Evolutionary conservation across 2,797 vertebrate genomes (phyloP).

Genomic region (Pangasius mekongensis): DNA sequence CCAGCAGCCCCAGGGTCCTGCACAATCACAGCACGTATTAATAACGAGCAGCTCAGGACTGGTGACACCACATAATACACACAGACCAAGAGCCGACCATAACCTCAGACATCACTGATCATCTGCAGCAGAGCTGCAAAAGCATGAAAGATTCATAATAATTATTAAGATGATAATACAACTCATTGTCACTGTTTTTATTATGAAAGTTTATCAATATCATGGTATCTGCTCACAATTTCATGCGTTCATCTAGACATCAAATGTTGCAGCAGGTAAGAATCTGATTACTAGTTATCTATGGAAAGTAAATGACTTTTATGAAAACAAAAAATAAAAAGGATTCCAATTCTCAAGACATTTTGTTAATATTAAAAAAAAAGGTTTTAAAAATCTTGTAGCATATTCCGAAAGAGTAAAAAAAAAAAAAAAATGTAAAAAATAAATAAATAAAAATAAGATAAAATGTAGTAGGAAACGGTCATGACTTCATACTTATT

Average conservation of each 20-base stretch:
- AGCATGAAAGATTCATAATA: background rate
- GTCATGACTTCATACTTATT: background rate
- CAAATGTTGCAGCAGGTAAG: background rate
- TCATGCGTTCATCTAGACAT: background rate
- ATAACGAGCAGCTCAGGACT: background rate
- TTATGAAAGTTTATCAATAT: background rate
- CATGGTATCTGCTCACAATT: background rate
- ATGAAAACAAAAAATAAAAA: background rate
- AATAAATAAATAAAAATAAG: background rate
- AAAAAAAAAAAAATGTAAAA: background rate
- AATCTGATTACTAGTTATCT: background rate
- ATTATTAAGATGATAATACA: background rate
- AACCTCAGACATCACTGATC: background rate
- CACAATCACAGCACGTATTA: conserved; percentile 45
- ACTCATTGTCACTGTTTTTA: background rate
- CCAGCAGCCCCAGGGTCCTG: conserved; percentile 82
- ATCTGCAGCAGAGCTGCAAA: background rate
- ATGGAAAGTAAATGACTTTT: background rate
- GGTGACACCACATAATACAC: background rate
- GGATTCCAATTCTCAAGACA: background rate
- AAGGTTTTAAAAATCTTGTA: background rate
- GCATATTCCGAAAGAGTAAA: background rate
- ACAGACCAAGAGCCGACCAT: background rate
- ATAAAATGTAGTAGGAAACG: background rate
- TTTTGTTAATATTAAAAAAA: background rate